Conservation (phyloP, 2,113 vertebrate species). For the Prionailurus bengalensis region DNA sequence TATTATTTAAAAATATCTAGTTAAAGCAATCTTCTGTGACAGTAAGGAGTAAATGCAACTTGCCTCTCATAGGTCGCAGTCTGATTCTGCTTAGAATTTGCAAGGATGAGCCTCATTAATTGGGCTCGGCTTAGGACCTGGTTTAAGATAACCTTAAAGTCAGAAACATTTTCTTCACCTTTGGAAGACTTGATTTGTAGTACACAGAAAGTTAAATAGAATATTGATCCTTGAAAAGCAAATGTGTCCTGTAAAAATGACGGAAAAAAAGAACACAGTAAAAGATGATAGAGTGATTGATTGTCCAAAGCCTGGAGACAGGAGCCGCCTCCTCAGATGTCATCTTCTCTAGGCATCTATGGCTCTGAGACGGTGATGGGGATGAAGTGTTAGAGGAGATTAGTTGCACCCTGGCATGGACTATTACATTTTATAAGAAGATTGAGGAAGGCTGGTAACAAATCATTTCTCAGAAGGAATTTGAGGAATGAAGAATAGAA, state of each 20-base stretch:
- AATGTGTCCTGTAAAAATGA: slow-evolving; percentile 67
- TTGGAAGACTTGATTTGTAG: slow-evolving; percentile 69
- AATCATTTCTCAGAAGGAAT: slow-evolving; percentile 71
- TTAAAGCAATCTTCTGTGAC: slow-evolving; percentile 36
- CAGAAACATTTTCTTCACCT: slow-evolving; percentile 73
- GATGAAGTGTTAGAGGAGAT: slow-evolving; percentile 51
- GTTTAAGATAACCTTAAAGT: slow-evolving; percentile 74
- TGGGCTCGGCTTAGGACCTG: background rate
- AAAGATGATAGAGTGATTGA: slow-evolving; percentile 61
- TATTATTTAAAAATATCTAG: slow-evolving; percentile 15
- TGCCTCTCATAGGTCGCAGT: slow-evolving; percentile 12
- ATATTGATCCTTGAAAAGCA: slow-evolving; percentile 75
- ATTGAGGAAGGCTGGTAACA: slow-evolving; percentile 28
- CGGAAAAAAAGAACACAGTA: slow-evolving; percentile 57
- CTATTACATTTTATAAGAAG: slow-evolving; percentile 64
- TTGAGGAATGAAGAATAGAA: slow-evolving; percentile 37
- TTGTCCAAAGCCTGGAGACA: slow-evolving; percentile 1
- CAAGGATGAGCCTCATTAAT: slow-evolving; percentile 47
- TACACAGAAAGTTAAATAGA: slow-evolving; percentile 74
- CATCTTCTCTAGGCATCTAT: slow-evolving; percentile 38
- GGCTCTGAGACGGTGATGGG: slow-evolving; percentile 19
- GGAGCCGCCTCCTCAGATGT: slow-evolving; percentile 36
- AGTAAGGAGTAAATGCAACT: slow-evolving; percentile 56
- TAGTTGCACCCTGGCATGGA: slow-evolving; percentile 31
- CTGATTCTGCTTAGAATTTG: slow-evolving; percentile 58